A percentile compares a stretch with the other conserved stretches of the same genome.
Evolutionary conservation across 2,113 vertebrate genomes (phyloP).

Genomic region (Trichechus manatus): DNA sequence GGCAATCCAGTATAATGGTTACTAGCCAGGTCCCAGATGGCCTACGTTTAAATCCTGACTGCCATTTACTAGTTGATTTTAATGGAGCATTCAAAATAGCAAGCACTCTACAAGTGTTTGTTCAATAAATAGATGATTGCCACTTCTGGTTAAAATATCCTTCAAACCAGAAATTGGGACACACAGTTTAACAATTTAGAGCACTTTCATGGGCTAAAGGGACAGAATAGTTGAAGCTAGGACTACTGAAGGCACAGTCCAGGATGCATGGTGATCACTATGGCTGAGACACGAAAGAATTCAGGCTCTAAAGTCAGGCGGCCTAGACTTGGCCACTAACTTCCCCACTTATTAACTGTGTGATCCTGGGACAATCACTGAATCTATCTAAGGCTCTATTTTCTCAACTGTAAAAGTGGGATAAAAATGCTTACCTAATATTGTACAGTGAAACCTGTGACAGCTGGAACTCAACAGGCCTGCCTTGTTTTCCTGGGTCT

Average conservation of each 20-base stretch:
- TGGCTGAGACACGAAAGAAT: not conserved
- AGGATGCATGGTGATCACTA: not conserved
- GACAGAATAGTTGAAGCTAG: not conserved
- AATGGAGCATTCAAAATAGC: not conserved
- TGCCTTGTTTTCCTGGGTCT: too few species aligned
- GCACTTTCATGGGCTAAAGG: not conserved
- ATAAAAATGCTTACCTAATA: not conserved
- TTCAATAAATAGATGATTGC: not conserved
- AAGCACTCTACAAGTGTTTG: not conserved
- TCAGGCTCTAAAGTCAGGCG: not conserved
- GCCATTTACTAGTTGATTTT: not conserved
- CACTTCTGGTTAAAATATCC: not conserved
- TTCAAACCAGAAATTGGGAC: not conserved
- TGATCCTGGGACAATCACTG: not conserved
- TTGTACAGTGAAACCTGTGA: too few species aligned
- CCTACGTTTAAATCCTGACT: not conserved
- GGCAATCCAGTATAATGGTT: not conserved
- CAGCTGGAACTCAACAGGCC: too few species aligned
- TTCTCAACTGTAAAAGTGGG: not conserved
- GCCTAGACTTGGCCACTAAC: not conserved
- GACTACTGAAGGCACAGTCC: not conserved
- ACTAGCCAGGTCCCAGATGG: conserved; percentile 2
- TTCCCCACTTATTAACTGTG: not conserved
- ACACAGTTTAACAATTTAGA: not conserved
- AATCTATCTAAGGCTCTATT: not conserved